These are phyloP conservation scores for Aleiodes leptofemur DNA, from an alignment of 2,888 invertebrate genomes.

Conservation along the genomic window DNA sequence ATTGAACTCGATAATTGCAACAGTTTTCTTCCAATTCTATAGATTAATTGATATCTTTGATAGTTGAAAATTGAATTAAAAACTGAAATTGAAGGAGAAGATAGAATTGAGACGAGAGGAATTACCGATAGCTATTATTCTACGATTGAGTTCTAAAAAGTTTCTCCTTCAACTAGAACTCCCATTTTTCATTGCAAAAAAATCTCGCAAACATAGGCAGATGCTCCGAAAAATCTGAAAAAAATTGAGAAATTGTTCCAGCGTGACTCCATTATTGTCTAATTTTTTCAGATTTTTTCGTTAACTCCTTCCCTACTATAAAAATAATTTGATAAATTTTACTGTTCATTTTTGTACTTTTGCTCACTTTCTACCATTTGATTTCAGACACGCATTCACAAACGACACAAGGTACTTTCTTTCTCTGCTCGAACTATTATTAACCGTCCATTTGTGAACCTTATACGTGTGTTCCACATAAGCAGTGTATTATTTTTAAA, in stretches of 20 bases:
- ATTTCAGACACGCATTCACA: conserved; percentile 59
- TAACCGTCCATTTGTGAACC: conserved; percentile 57
- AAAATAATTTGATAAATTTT: no score
- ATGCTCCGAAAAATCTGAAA: not conserved
- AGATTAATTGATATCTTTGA: conserved; percentile 34
- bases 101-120: conserved; percentile 7
- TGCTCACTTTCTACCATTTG: conserved; percentile 68
- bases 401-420: conserved; percentile 64
- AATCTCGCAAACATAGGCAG: not conserved
- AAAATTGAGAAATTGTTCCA: not conserved
- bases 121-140: conserved; percentile 16
- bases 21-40: conserved; percentile 24
- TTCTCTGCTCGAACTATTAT: conserved; percentile 60
- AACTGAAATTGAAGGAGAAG: conserved; percentile 3
- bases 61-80: conserved; percentile 12
- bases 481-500: conserved; percentile 42
- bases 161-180: not conserved
- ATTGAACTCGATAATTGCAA: conserved; percentile 35
- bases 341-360: not conserved
- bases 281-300: not conserved
- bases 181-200: not conserved
- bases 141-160: not conserved
- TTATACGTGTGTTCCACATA: conserved; percentile 40
- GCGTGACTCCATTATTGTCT: not conserved
- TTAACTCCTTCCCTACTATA: not conserved